Percentiles rank a stretch among this genome's conserved stretches.
phyloP scores from a whole-genome alignment of 2,797 vertebrate species.

The Gallinago nigripennis region DNA sequence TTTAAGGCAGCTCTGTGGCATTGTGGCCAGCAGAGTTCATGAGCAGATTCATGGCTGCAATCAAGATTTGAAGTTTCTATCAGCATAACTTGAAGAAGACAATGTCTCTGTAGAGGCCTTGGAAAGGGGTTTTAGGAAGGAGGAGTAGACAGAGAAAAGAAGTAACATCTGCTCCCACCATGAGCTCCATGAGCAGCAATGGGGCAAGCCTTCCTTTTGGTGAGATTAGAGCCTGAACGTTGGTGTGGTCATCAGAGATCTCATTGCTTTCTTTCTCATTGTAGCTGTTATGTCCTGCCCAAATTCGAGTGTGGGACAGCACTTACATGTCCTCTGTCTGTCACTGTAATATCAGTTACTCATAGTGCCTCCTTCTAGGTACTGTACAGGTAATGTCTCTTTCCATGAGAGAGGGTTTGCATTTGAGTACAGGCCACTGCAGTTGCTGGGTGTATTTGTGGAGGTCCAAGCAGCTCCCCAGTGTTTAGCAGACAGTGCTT shows the following conservation, averaged over 20 bases:
- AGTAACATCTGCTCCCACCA: background rate
- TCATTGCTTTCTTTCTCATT: background rate
- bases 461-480: background rate
- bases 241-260: background rate
- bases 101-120: background rate
- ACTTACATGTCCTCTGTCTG: background rate
- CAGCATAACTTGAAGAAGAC: constrained; percentile 8
- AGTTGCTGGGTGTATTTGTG: background rate
- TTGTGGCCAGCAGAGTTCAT: constrained; percentile 49
- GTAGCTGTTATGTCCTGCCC: background rate
- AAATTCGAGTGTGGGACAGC: background rate
- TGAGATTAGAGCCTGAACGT: background rate
- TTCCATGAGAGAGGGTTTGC: background rate
- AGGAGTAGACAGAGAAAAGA: background rate
- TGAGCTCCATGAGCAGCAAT: background rate
- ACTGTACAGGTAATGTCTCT: background rate
- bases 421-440: background rate
- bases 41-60: constrained; percentile 30
- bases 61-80: background rate
- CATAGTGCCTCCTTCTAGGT: background rate
- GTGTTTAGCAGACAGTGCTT: background rate
- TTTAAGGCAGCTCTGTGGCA: constrained; percentile 66
- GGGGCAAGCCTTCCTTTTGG: background rate
- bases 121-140: background rate
- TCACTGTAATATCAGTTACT: background rate